Conservation (phyloP, 2,888 invertebrate species). For the Hirudinaria manillensis region DNA sequence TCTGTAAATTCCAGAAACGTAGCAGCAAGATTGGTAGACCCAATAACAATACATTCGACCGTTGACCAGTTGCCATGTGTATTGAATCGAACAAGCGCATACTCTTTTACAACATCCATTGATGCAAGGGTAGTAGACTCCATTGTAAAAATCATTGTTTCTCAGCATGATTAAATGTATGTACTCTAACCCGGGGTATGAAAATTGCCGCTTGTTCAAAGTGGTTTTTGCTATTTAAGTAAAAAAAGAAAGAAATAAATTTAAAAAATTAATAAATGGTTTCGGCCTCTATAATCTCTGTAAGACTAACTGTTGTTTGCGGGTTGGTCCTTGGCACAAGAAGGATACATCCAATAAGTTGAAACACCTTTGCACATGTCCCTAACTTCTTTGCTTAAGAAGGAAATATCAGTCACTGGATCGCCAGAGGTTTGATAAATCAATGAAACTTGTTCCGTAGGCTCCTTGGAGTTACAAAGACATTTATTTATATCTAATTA, state of each 20-base stretch:
- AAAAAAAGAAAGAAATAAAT: too few species aligned
- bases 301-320: too few species aligned
- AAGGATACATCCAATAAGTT: conserved; percentile 24
- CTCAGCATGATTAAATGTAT: too few species aligned
- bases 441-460: not conserved
- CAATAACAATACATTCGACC: not conserved
- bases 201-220: not conserved
- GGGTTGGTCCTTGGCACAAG: too few species aligned
- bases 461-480: not conserved
- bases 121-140: conserved; percentile 10
- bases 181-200: not conserved
- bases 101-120: conserved; percentile 19
- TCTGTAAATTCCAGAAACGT: too few species aligned
- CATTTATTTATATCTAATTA: not conserved
- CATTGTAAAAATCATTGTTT: too few species aligned
- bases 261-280: too few species aligned
- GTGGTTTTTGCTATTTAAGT: too few species aligned
- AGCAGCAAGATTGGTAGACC: not conserved
- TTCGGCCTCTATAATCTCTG: too few species aligned
- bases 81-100: not conserved
- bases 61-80: not conserved
- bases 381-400: conserved; percentile 17
- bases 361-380: conserved; percentile 18
- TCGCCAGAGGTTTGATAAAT: conserved; percentile 11
- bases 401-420: conserved; percentile 8